Percentiles rank a stretch among this genome's conserved stretches.
Evolutionary conservation across 2,113 vertebrate species (phyloP).

Genomic region (Centropristis striata): DNA sequence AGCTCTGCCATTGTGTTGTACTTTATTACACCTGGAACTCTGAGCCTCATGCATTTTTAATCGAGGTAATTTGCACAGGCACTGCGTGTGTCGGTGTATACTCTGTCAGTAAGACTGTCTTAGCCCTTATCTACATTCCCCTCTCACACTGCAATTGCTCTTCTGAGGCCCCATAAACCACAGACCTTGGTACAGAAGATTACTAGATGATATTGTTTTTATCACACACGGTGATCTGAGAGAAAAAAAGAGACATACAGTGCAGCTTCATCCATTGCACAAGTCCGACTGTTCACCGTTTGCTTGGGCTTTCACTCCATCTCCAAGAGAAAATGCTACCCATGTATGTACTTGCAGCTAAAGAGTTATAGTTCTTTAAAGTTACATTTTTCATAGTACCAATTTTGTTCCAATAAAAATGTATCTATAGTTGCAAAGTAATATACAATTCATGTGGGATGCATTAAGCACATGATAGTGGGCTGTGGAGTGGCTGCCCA

Average conservation of each 20-base stretch:
- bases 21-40: conserved; percentile 85
- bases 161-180: conserved; percentile 59
- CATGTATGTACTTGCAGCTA: not conserved
- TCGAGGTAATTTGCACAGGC: conserved; percentile 83
- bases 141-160: conserved; percentile 62
- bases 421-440: not conserved
- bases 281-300: not conserved
- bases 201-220: conserved; percentile 63
- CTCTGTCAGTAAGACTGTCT: conserved; percentile 60
- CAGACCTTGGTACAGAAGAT: conserved; percentile 62
- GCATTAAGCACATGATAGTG: not conserved
- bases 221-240: conserved; percentile 45
- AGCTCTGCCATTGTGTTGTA: conserved; percentile 74
- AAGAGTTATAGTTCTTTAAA: conserved; percentile 19
- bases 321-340: conserved; percentile 16
- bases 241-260: conserved; percentile 16
- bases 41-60: conserved; percentile 87
- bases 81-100: conserved; percentile 60
- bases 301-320: conserved; percentile 19
- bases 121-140: conserved; percentile 63
- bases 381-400: not conserved
- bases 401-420: not conserved
- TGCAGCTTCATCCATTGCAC: conserved; percentile 18
- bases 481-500: not conserved
- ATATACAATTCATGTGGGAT: not conserved